Evolutionary conservation across 2,113 vertebrate species (phyloP).

Genomic region (Xenopus tropicalis): UCB_Xtro_10.0 CM004445.2:109831001-109831500

Average conservation of each 20-base stretch:
- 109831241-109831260: conserved; percentile 51
- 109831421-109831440: conserved; percentile 53
- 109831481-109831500: conserved; percentile 57
- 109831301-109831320: conserved; percentile 51
- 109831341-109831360: conserved; percentile 55
- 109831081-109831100: no score
- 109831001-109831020: no score
- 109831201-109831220: conserved; percentile 40
- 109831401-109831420: conserved; percentile 54
- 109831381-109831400: conserved; percentile 53
- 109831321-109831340: fast-evolving
- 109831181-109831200: conserved; percentile 50
- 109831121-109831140: no score
- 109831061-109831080: no score
- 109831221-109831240: conserved; percentile 48
- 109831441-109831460: conserved; percentile 52
- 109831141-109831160: conserved; percentile 39
- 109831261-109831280: conserved; percentile 54
- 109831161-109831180: conserved; percentile 56
- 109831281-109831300: conserved; percentile 52
- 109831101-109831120: no score
- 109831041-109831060: no score
- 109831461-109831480: conserved; percentile 69
- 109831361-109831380: conserved; percentile 49
- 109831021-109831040: no score